These are phyloP conservation scores for Lysandra coridon DNA, from an alignment of 2,888 invertebrate species.

Conservation along the genomic window DNA sequence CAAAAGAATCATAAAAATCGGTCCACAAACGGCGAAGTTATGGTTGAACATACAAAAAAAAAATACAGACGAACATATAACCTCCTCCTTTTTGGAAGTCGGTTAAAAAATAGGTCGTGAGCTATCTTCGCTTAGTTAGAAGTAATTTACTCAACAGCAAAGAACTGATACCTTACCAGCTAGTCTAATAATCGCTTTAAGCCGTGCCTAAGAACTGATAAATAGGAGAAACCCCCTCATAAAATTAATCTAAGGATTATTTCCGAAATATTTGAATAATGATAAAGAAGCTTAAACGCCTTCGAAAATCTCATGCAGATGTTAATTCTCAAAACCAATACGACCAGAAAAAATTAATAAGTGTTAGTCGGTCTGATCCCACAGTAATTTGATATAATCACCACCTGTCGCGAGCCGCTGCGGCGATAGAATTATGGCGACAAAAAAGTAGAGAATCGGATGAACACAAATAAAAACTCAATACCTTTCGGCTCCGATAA, in stretches of 20 bases:
- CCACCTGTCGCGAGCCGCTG: conserved; percentile 56
- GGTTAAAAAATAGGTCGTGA: not conserved
- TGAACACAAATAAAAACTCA: conserved; percentile 54
- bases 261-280: conserved; percentile 3
- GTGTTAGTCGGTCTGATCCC: conserved; percentile 35
- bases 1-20: too few species aligned
- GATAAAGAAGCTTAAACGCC: not conserved
- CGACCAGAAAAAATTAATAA: conserved; percentile 37
- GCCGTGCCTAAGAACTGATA: not conserved
- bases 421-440: conserved; percentile 56
- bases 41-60: too few species aligned
- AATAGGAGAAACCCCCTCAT: not conserved
- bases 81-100: too few species aligned
- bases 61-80: too few species aligned
- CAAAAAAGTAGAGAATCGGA: conserved; percentile 51
- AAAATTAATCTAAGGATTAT: conserved; percentile 10
- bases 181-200: not conserved
- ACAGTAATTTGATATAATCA: conserved; percentile 62
- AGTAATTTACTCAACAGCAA: not conserved
- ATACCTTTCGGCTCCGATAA: conserved; percentile 52
- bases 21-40: too few species aligned
- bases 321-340: conserved; percentile 32
- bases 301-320: not conserved
- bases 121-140: too few species aligned
- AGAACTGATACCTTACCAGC: not conserved